These are phyloP conservation scores for Aspiorhynchus laticeps DNA, from an alignment of 2,113 vertebrate genomes.

Conservation along the genomic window DNA sequence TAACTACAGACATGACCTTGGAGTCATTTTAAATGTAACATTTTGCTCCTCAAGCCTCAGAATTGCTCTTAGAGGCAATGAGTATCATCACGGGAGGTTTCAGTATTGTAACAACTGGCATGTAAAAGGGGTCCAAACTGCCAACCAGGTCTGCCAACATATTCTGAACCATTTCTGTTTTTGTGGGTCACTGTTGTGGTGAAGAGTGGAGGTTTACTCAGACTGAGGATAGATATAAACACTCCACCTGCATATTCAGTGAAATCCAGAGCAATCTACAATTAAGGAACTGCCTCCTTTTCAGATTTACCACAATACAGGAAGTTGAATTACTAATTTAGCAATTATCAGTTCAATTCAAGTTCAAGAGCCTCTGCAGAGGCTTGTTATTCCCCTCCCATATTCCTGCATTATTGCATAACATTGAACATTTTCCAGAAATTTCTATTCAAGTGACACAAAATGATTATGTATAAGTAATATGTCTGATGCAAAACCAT, in stretches of 20 bases:
- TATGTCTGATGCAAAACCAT: too few relatives aligned
- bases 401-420: too few relatives aligned
- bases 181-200: too few relatives aligned
- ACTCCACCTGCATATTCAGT: not conserved
- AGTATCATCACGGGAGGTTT: not conserved
- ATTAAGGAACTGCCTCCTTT: too few relatives aligned
- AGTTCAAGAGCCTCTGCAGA: not conserved
- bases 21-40: not conserved
- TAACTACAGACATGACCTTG: not conserved
- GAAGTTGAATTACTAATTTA: not conserved
- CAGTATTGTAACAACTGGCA: not conserved
- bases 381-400: too few relatives aligned
- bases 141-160: too few relatives aligned
- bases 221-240: not conserved
- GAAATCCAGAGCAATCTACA: not conserved
- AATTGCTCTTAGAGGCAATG: not conserved
- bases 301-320: not conserved
- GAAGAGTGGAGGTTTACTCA: not conserved
- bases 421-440: too few relatives aligned
- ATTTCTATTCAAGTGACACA: too few relatives aligned
- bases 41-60: not conserved
- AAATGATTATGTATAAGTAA: too few relatives aligned
- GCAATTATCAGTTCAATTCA: not conserved
- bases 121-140: not conserved
- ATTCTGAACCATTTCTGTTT: too few relatives aligned